Percentiles rank a stretch among this genome's conserved stretches.
Conservation (phyloP, 2,113 vertebrate genomes). For the Lepus europaeus region DNA sequence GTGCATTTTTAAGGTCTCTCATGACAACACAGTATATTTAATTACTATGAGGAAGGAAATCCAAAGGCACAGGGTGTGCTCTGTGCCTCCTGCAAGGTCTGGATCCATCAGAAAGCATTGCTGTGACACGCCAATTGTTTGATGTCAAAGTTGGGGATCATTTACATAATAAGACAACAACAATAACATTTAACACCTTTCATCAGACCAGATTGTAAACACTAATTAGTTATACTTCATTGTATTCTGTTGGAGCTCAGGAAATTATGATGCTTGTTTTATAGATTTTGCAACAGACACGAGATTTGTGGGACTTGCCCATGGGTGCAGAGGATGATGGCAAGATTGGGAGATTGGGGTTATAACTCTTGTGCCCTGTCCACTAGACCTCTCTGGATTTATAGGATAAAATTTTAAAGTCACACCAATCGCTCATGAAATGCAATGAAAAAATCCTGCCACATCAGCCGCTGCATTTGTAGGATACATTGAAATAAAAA, state of each 20-base stretch:
- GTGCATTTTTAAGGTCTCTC: too few relatives aligned
- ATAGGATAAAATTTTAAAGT: conserved; percentile 42
- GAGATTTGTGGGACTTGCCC: conserved; percentile 34
- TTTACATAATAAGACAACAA: conserved; percentile 51
- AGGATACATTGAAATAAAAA: conserved; percentile 55
- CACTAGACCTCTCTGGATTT: conserved; percentile 37
- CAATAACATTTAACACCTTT: conserved; percentile 17
- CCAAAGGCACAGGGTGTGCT: not conserved
- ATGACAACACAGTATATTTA: not conserved
- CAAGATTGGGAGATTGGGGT: conserved; percentile 55
- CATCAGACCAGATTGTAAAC: conserved; percentile 20
- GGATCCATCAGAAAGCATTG: conserved; percentile 53
- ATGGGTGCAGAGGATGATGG: conserved; percentile 8
- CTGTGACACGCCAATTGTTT: not conserved
- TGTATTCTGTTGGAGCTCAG: conserved; percentile 22
- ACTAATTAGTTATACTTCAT: conserved; percentile 62
- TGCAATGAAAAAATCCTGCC: not conserved
- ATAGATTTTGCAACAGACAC: conserved; percentile 61
- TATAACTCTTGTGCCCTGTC: conserved; percentile 30
- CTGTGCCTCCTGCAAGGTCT: not conserved
- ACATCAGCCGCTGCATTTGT: conserved; percentile 37
- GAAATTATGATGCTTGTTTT: conserved; percentile 47
- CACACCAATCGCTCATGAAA: not conserved
- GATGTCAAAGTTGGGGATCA: conserved; percentile 57
- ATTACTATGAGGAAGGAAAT: conserved; percentile 30